These are phyloP conservation scores for Gymnarchus niloticus DNA, from an alignment of 2,113 vertebrate genomes.

Conservation along the genomic window DNA sequence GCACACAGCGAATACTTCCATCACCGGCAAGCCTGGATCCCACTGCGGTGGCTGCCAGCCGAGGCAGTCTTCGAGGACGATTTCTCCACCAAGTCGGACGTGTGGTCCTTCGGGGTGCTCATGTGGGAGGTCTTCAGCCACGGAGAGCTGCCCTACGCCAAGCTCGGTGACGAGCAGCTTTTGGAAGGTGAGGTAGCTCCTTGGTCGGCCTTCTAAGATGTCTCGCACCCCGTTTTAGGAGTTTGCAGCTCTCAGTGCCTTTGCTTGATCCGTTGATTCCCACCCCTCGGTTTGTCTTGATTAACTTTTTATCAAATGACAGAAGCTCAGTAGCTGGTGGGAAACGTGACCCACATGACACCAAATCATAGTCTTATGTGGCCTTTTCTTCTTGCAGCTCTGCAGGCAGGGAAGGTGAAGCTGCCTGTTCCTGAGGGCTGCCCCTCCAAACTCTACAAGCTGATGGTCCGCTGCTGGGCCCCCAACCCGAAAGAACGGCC, in stretches of 20 bases:
- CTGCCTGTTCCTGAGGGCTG: constrained; percentile 67
- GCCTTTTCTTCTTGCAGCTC: constrained; percentile 46
- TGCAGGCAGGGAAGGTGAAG: constrained; percentile 69
- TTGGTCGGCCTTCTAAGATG: neutral
- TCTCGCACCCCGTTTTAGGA: neutral
- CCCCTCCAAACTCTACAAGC: constrained; percentile 70
- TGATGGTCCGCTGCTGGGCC: constrained; percentile 81
- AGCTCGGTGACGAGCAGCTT: constrained; percentile 69
- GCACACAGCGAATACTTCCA: constrained; percentile 75
- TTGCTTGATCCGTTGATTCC: neutral
- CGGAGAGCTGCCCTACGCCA: constrained; percentile 70
- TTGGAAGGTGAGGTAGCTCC: constrained; percentile 61
- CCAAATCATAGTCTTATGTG: neutral
- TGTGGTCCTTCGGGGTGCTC: constrained; percentile 80
- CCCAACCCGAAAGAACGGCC: constrained; percentile 76
- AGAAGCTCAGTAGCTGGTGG: neutral
- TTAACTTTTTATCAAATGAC: neutral
- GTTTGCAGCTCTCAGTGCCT: too few species aligned
- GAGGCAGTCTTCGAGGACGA: constrained; percentile 77
- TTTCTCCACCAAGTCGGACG: constrained; percentile 79
- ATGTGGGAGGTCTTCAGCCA: constrained; percentile 82
- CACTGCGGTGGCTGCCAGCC: constrained; percentile 77
- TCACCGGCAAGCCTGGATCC: constrained; percentile 78
- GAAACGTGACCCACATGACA: neutral
- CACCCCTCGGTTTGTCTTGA: neutral